Percentiles rank a stretch among this genome's conserved stretches.
These are phyloP conservation scores for Lepetodrilus schrolli DNA, from an alignment of 2,888 invertebrate species.

Conservation along the genomic window DNA sequence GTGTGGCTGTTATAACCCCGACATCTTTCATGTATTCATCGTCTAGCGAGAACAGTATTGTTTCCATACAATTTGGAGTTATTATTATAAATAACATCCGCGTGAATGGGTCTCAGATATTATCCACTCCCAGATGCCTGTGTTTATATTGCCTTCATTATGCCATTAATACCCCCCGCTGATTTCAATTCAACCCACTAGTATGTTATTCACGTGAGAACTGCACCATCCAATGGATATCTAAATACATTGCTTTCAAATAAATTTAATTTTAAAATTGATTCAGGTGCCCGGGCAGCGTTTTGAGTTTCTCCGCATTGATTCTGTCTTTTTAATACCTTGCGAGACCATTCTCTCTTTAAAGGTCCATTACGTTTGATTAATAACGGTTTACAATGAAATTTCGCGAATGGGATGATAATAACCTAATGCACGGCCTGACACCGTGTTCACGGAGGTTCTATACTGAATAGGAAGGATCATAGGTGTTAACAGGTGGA, in stretches of 20 bases:
- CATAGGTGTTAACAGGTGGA: not conserved
- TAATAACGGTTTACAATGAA: constrained; percentile 6
- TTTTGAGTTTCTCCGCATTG: constrained; percentile 3
- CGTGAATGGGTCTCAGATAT: constrained; percentile 1
- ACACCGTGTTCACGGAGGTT: not conserved
- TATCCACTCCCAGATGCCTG: not conserved
- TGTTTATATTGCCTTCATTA: not conserved
- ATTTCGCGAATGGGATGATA: not conserved
- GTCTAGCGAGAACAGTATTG: not conserved
- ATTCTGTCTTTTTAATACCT: not conserved
- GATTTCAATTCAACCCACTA: not conserved
- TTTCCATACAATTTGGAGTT: not conserved
- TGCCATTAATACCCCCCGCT: not conserved
- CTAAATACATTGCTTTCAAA: constrained; percentile 18
- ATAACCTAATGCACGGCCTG: constrained; percentile 3
- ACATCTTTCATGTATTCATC: not conserved
- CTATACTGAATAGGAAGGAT: not conserved
- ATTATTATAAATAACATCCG: constrained; percentile 21
- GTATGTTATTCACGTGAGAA: not conserved
- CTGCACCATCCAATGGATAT: not conserved
- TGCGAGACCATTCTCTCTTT: not conserved
- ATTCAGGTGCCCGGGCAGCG: constrained; percentile 5
- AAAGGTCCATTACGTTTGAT: constrained; percentile 18
- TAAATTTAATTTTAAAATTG: constrained; percentile 26
- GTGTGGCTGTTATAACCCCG: not conserved